These are phyloP conservation scores for Pogonocichla stellata DNA, from an alignment of 2,113 vertebrate species.

Conservation along the genomic window DNA sequence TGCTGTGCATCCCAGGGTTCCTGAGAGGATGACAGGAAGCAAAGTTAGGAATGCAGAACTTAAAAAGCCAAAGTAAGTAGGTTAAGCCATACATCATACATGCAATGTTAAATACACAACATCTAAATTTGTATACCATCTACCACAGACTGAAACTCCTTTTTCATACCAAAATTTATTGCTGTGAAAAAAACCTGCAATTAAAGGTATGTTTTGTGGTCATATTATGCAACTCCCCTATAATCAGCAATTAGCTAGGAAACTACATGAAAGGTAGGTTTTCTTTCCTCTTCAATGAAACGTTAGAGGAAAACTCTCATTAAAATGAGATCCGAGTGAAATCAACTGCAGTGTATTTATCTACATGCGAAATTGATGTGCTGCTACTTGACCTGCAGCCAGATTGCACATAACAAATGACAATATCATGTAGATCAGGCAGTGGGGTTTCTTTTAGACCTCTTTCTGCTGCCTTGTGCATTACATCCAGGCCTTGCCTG, in stretches of 20 bases:
- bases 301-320: not conserved
- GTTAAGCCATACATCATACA: not conserved
- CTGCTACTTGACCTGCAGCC: not conserved
- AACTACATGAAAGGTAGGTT: not conserved
- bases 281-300: not conserved
- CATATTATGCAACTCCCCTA: not conserved
- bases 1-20: conserved; percentile 96
- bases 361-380: not conserved
- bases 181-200: not conserved
- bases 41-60: not conserved
- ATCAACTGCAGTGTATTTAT: not conserved
- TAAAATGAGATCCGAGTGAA: not conserved
- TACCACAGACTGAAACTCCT: not conserved
- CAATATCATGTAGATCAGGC: not conserved
- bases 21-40: conserved; percentile 69
- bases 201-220: not conserved
- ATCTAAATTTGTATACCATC: not conserved
- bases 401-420: not conserved
- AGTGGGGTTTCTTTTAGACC: not conserved
- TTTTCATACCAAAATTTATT: not conserved
- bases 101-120: not conserved
- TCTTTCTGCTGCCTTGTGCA: not conserved
- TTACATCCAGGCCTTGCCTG: not conserved
- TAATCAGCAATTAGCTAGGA: conserved; percentile 15
- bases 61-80: not conserved